Conservation (phyloP, 2,113 vertebrate species). For the Crotalus horridus region DNA sequence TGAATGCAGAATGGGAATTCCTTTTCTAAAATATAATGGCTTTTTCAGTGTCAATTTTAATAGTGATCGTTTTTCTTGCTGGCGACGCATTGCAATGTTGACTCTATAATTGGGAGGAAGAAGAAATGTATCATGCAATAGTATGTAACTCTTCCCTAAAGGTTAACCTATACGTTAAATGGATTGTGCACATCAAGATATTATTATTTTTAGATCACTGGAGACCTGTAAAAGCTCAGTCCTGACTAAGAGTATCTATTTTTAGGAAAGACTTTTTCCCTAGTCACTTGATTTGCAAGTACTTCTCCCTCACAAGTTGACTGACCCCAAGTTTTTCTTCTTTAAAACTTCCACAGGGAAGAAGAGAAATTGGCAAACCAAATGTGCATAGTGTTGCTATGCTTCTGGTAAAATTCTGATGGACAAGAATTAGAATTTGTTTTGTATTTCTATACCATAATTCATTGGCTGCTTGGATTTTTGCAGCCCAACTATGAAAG, state of each 20-base stretch:
- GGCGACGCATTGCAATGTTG: neutral
- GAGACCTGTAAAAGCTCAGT: neutral
- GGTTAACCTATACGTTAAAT: neutral
- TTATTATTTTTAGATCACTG: neutral
- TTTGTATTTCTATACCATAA: neutral
- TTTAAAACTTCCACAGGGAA: neutral
- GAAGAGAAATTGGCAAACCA: neutral
- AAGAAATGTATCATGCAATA: neutral
- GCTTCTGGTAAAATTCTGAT: neutral
- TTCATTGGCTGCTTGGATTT: neutral
- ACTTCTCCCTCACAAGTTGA: neutral
- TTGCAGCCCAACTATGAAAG: neutral
- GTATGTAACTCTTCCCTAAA: neutral
- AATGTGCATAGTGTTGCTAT: neutral
- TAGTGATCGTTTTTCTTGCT: neutral
- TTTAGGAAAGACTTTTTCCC: neutral
- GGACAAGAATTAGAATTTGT: neutral
- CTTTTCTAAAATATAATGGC: neutral
- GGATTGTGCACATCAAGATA: neutral
- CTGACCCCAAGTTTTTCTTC: neutral
- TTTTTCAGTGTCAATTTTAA: conserved; percentile 1
- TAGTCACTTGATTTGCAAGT: neutral
- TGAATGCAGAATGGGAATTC: neutral
- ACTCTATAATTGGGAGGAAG: neutral
- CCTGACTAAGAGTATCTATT: neutral